Base-by-base conservation (phyloP, 2,888 invertebrate species). In the Phoronis australis region DNA sequence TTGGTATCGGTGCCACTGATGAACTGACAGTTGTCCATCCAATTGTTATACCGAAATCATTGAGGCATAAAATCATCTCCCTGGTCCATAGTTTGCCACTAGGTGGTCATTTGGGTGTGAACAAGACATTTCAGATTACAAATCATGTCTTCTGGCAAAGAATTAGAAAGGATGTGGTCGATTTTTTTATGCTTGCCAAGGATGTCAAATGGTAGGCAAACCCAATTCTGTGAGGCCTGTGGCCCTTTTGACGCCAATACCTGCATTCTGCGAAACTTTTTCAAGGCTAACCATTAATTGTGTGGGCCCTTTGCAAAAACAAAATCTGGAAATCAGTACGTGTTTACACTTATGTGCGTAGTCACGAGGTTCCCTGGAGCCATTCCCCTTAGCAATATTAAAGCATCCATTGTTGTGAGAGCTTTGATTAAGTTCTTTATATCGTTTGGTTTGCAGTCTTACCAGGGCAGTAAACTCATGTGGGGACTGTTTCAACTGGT, bases 361-460 rank as follows among this genome's bases (percentile, higher is more conserved):
- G 31, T 47, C 6, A 56, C 56, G 9, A 23, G 46, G 9, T 63
- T 59, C 42, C 56, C 54, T 20, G 57, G 58, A 47, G 60, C 60
- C 22, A 49, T 62, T 37, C 62, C 61, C 20, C 43, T 60, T 18
- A 56, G 56, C 39, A 53, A 55, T 47, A 59, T 54, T 12, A 57
- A 50, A 38, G 37, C 56, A 18, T 47, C 42, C 27, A 44, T 45
- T 2, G 50, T 61, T 20, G 42, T 52, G 15, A 57, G 54, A 37
- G 55, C 54, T 27, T 40, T 54, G 26, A 35, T 42, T 4, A 52
- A 51, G n/a, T 55, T 60, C 37, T 59, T 59, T 38, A 56, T 55
- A 6, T 43, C 49, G 26, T 38, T 54, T 37, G 53, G 57, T 37
- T 40, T 60, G 9, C 59, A 57, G 40, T 54, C 49, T n/a, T 56